Evolutionary conservation across 1,140 invertebrate species (phyloP).

Genomic region (Meloidogyne chitwoodi): DNA sequence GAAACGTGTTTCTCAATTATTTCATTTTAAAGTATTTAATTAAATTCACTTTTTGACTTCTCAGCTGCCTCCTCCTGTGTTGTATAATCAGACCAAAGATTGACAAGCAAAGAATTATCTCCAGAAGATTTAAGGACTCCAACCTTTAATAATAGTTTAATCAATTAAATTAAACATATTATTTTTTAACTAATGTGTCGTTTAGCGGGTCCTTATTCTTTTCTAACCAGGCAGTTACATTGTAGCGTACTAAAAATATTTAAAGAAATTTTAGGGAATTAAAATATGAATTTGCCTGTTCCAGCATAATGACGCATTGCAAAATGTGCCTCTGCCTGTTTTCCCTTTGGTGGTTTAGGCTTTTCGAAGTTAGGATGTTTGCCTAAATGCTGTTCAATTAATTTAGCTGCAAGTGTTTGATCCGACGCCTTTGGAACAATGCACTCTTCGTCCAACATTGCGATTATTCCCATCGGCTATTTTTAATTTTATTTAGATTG

Average conservation of each 20-base stretch:
- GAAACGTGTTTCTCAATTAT: slow-evolving; percentile 11
- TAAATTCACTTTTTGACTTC: slow-evolving; percentile 32
- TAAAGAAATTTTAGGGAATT: neutral
- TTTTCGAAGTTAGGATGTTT: slow-evolving; percentile 92
- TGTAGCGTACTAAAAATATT: slow-evolving; percentile 75
- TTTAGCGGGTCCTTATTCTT: slow-evolving; percentile 99
- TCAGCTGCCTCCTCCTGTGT: slow-evolving; percentile 66
- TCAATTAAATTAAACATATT: neutral
- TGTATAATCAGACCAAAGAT: slow-evolving; percentile 54
- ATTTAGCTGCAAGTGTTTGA: slow-evolving; percentile 92
- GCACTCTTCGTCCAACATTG: slow-evolving; percentile 99
- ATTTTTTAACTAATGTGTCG: slow-evolving; percentile 73
- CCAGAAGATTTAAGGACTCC: slow-evolving; percentile 74
- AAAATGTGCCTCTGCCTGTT: slow-evolving; percentile 89
- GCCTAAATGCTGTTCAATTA: slow-evolving; percentile 96
- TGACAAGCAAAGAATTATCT: slow-evolving; percentile 49
- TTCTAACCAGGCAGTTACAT: slow-evolving; percentile 94
- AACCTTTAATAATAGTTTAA: slow-evolving; percentile 14
- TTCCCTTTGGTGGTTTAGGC: slow-evolving; percentile 90
- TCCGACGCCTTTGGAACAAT: slow-evolving; percentile 99
- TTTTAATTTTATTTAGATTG: slow-evolving; percentile 35
- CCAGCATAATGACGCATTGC: slow-evolving; percentile 98
- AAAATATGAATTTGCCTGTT: slow-evolving; percentile 61
- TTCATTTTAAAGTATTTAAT: slow-evolving; percentile 22
- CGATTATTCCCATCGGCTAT: slow-evolving; percentile 99